phyloP scores from a whole-genome alignment of 2,797 vertebrate genomes.

The Urocyon cinereoargenteus region DNA sequence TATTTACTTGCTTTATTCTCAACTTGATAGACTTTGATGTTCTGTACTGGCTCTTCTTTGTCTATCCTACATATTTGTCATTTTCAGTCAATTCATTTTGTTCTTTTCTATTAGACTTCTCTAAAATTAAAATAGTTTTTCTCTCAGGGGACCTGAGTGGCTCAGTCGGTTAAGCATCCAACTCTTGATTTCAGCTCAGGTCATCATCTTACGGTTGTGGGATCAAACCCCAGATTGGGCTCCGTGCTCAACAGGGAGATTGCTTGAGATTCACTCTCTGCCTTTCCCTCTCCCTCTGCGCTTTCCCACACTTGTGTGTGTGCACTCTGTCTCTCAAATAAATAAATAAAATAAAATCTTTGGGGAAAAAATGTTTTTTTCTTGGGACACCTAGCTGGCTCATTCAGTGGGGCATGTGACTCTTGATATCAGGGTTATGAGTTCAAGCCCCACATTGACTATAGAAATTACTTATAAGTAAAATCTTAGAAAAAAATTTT shows the following conservation, averaged over 20 bases:
- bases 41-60: background rate
- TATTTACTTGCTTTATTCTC: background rate
- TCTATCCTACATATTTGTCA: background rate
- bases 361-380: background rate
- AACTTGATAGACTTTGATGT: background rate
- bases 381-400: too few relatives aligned
- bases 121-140: background rate
- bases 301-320: background rate
- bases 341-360: background rate
- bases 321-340: background rate
- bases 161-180: background rate
- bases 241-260: background rate
- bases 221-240: too few relatives aligned
- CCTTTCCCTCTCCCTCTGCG: background rate
- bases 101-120: background rate
- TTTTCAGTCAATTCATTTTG: conserved; percentile 1
- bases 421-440: too few relatives aligned
- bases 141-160: background rate
- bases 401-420: too few relatives aligned
- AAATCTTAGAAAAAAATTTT: background rate
- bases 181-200: background rate
- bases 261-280: background rate
- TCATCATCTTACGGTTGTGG: background rate
- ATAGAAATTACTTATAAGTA: background rate
- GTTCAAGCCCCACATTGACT: too few relatives aligned